Base-by-base conservation (phyloP, 1,140 invertebrate species). In the Drosophila sp. region DNA sequence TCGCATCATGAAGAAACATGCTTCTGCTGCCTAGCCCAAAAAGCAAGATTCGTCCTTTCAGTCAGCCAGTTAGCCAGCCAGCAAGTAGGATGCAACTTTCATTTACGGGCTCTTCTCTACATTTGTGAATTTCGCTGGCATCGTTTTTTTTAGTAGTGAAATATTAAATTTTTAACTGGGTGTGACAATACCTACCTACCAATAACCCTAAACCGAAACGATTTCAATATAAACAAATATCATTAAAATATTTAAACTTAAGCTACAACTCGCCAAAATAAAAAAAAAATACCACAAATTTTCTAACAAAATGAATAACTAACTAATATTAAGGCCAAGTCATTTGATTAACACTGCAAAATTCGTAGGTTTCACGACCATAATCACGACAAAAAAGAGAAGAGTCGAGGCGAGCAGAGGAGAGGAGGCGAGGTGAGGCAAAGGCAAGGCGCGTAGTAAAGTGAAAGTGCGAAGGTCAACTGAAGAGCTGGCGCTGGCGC, bases 381-480 rank as follows among this genome's bases (percentile, higher is more conserved):
- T 27, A 57, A 33, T 33, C 55, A 57, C 55, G 55, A 25, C 55
- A 27, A 57, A 3, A 33, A 30, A 30, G 55, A 6, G 30, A 8
- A 8, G 44, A 25, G 23, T 10, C 3, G n/a, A 41, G 40, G 8
- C n/a, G n/a, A 44, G 41, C 1, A 47, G n/a, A 5, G 44, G 5
- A 25, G 23, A 7, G 25, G 23, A 50, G 44, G 8, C 23, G n/a
- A 27, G 44, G 44, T 33, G 57, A 62, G 73, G 65, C 68, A 62
- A 63, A 63, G 66, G 63, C 70, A 78, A 87, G 79, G 75, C 82
- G 79, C 79, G 80, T 90, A 89, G 79, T 89, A 87, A 87, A 87
- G 84, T 87, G 84, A 87, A 87, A 87, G 84, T 87, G 84, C 84
- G 84, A 87, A 87, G 84, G 84, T 87, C 84, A 87, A 84, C 84